Conservation (phyloP, 1,140 invertebrate genomes). For the Bombus ignitus region DNA sequence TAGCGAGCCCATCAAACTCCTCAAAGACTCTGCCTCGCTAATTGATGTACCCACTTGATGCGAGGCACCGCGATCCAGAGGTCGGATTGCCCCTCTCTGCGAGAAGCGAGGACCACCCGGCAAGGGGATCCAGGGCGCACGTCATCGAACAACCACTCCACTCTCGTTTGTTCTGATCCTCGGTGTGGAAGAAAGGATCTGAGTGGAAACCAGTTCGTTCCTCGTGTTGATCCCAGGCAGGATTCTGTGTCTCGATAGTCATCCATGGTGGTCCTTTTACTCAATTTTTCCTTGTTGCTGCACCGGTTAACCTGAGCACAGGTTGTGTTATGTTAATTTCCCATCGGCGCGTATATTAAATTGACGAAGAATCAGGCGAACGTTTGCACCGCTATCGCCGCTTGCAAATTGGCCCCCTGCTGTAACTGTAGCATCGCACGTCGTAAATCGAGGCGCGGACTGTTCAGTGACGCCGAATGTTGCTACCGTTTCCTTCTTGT, state of each 20-base stretch:
- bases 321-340: background rate
- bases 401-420: constrained; percentile 63
- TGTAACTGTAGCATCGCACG: constrained; percentile 39
- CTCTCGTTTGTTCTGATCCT: constrained; percentile 62
- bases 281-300: constrained; percentile 19
- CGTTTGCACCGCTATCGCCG: constrained; percentile 32
- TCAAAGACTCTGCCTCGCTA: constrained; percentile 14
- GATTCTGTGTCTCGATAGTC: no score
- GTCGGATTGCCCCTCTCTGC: constrained; percentile 35
- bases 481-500: constrained; percentile 14
- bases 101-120: constrained; percentile 63
- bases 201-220: constrained; percentile 56
- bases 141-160: constrained; percentile 62
- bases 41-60: constrained; percentile 30
- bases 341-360: constrained; percentile 16
- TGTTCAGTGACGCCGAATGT: constrained; percentile 23
- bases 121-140: constrained; percentile 43
- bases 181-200: constrained; percentile 28
- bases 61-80: constrained; percentile 21
- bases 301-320: background rate
- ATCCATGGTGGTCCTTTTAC: no score
- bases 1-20: constrained; percentile 22
- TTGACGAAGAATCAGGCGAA: constrained; percentile 7
- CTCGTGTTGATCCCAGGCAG: background rate
- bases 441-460: constrained; percentile 64